Evolutionary conservation across 2,113 vertebrate genomes (phyloP).

Genomic region (Alosa alosa): DNA sequence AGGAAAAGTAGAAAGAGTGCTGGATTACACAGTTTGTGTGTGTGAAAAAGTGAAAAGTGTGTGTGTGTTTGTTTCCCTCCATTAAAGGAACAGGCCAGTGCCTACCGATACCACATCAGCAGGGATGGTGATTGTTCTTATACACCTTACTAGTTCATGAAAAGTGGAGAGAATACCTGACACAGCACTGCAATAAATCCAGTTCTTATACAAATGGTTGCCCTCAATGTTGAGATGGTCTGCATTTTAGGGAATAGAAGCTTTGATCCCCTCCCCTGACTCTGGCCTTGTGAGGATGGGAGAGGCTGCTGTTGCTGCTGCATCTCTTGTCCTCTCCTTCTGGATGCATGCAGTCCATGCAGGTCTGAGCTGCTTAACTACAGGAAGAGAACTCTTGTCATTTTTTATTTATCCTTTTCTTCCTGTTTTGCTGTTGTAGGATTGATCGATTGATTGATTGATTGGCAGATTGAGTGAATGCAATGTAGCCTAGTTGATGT

Average conservation of each 20-base stretch:
- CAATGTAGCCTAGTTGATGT: background rate
- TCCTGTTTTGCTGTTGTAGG: background rate
- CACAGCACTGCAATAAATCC: background rate
- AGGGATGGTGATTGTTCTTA: background rate
- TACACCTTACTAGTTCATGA: background rate
- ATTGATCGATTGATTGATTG: conserved; percentile 38
- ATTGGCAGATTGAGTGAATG: conserved; percentile 13
- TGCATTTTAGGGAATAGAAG: too few species aligned
- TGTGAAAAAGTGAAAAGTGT: background rate
- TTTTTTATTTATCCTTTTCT: background rate
- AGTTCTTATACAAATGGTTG: background rate
- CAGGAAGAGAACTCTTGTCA: background rate
- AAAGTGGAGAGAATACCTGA: background rate
- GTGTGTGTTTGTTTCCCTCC: background rate
- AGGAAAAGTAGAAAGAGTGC: background rate
- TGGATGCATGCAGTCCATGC: background rate
- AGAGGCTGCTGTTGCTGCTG: background rate
- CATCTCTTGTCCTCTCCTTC: background rate
- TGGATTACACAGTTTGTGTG: background rate
- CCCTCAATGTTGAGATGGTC: background rate
- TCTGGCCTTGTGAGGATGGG: background rate
- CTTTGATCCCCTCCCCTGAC: background rate
- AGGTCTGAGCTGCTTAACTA: background rate
- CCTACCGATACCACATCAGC: background rate
- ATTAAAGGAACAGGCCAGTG: background rate